Conservation (phyloP, 2,113 vertebrate genomes). For the Saccopteryx leptura region DNA sequence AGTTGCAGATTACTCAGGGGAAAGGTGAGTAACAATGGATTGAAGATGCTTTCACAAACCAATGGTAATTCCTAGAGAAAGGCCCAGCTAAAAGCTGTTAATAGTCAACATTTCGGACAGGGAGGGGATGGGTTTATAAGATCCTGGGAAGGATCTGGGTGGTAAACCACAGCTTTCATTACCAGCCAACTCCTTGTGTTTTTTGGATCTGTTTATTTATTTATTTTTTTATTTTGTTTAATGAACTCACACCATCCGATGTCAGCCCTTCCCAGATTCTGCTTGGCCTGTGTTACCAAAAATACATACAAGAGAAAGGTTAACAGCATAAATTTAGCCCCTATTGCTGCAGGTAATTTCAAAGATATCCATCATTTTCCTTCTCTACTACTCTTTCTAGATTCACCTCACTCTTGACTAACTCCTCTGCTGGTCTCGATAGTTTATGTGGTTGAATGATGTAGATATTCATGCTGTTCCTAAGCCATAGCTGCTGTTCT, state of each 20-base stretch:
- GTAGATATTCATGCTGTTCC: neutral
- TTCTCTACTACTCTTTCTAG: neutral
- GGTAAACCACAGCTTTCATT: neutral
- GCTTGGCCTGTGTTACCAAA: neutral
- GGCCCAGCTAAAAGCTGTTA: neutral
- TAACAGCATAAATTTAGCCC: neutral
- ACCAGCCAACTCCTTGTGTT: neutral
- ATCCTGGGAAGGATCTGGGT: neutral
- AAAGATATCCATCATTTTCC: neutral
- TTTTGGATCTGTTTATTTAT: neutral
- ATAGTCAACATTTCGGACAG: neutral
- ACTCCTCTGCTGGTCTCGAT: neutral
- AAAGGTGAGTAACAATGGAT: neutral
- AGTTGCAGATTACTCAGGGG: neutral
- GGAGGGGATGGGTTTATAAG: neutral
- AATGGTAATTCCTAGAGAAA: neutral
- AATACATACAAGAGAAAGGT: neutral
- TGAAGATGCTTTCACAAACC: neutral
- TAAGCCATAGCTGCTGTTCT: neutral
- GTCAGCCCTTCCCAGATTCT: constrained; percentile 23
- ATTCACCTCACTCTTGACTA: neutral
- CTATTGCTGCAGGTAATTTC: neutral
- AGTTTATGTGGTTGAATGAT: neutral
- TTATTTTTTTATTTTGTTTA: neutral
- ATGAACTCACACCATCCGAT: neutral